Percentiles rank a stretch among this genome's conserved stretches.
These are phyloP conservation scores for Liolophura sinensis DNA, from an alignment of 1,140 invertebrate species.

Conservation along the genomic window DNA sequence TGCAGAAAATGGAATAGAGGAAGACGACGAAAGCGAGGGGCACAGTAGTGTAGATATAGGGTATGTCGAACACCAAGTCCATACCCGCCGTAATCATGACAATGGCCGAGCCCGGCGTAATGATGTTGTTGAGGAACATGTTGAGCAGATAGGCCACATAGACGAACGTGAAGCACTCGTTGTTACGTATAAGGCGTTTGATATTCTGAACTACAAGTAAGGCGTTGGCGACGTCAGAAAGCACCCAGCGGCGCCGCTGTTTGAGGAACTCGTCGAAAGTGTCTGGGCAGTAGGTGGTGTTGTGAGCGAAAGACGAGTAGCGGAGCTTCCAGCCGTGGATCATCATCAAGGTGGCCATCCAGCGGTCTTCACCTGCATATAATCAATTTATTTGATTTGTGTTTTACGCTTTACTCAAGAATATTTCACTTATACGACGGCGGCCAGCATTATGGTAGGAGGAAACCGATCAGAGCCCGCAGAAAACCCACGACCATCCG, in stretches of 20 bases:
- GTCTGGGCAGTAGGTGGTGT: conserved; percentile 35
- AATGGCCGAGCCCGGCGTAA: conserved; percentile 28
- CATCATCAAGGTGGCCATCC: conserved; percentile 40
- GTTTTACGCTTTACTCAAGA: no score
- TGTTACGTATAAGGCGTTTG: conserved; percentile 60
- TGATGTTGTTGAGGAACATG: conserved; percentile 38
- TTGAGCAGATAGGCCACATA: conserved; percentile 59
- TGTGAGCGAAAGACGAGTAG: conserved; percentile 32
- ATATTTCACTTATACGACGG: no score
- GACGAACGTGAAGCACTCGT: conserved; percentile 65
- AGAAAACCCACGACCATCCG: no score
- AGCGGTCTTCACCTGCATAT: conserved; percentile 30
- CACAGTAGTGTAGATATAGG: conserved; percentile 24
- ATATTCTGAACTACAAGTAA: conserved; percentile 64
- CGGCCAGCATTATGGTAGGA: no score
- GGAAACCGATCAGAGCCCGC: no score
- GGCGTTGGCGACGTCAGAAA: conserved; percentile 69
- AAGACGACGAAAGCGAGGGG: conserved; percentile 23
- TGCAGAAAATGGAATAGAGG: conserved; percentile 25
- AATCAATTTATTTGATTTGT: no score
- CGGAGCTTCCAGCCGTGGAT: conserved; percentile 32
- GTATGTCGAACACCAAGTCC: conserved; percentile 29
- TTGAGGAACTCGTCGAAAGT: conserved; percentile 36
- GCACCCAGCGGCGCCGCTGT: conserved; percentile 62
- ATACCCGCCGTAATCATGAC: conserved; percentile 34